Evolutionary conservation across 2,113 vertebrate species (phyloP).

Genomic region (Echinops telfairi): DNA sequence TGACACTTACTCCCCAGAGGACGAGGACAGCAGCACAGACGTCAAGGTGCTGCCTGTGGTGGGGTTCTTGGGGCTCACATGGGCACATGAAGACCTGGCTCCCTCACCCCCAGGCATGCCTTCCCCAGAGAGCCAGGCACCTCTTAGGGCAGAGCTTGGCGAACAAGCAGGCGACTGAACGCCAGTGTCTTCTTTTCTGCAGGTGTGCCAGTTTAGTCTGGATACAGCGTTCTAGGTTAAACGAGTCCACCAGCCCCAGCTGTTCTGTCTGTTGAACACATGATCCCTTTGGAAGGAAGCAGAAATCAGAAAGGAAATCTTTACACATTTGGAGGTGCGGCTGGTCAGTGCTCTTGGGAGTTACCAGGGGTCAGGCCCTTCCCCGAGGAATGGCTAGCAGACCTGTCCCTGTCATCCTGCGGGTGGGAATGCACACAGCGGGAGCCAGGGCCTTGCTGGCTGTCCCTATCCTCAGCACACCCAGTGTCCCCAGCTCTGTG

Average conservation of each 20-base stretch:
- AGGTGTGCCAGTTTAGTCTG: conserved; percentile 72
- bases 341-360: background rate
- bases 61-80: background rate
- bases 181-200: conserved; percentile 65
- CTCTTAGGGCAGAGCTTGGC: background rate
- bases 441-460: background rate
- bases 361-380: background rate
- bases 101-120: too few species aligned
- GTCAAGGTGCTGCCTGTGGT: background rate
- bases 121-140: background rate
- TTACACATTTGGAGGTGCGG: conserved; percentile 44
- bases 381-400: background rate
- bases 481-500: too few species aligned
- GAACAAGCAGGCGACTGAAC: conserved; percentile 54
- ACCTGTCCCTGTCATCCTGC: background rate
- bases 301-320: conserved; percentile 64
- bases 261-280: conserved; percentile 57
- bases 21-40: background rate
- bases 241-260: conserved; percentile 12
- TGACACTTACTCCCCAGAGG: background rate
- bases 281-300: conserved; percentile 14
- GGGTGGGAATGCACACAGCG: background rate
- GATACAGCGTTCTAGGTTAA: conserved; percentile 66
- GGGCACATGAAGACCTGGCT: background rate
- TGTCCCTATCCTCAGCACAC: too few species aligned